Percentiles rank a stretch among this genome's conserved stretches.
These are phyloP conservation scores for Halotydeus destructor DNA, from an alignment of 1,140 invertebrate genomes.

Conservation along the genomic window DNA sequence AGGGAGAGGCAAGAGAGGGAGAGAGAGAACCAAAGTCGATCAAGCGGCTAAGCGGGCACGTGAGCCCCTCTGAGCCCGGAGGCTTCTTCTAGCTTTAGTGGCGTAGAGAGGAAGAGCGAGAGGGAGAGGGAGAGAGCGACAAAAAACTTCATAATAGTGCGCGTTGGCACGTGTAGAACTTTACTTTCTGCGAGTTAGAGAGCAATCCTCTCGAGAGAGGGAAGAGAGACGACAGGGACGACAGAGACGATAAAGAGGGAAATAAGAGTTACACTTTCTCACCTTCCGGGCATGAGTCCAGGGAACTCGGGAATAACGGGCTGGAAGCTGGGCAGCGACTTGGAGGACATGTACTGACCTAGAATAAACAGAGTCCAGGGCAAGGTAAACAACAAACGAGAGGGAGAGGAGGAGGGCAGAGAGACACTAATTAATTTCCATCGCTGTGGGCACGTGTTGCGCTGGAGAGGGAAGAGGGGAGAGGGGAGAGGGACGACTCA, in stretches of 20 bases:
- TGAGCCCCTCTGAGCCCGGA: no score
- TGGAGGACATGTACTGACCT: conserved; percentile 6
- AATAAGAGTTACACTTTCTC: background rate
- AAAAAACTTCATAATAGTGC: no score
- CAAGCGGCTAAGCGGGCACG: background rate
- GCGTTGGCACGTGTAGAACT: no score
- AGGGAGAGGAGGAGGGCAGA: conserved; percentile 1
- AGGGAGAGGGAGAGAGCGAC: no score
- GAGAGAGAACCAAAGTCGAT: no score
- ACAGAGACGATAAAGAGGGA: background rate
- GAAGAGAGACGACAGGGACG: no score
- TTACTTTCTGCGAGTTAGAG: no score
- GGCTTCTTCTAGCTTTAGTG: no score
- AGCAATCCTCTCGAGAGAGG: no score
- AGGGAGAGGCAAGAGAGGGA: background rate
- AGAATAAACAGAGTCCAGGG: no score
- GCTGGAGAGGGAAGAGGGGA: background rate
- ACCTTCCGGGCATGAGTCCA: conserved; percentile 4
- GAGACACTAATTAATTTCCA: background rate
- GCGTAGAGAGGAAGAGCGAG: no score
- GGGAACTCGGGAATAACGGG: conserved; percentile 4
- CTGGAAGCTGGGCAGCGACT: conserved; percentile 3
- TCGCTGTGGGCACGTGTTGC: conserved; percentile 1
- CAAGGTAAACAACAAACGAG: background rate
- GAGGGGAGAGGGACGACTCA: conserved; percentile 11